Percentiles rank a stretch among this genome's conserved stretches.
phyloP scores from a whole-genome alignment of 2,888 invertebrate species.

The Caenorhabditis doughertyi region DNA sequence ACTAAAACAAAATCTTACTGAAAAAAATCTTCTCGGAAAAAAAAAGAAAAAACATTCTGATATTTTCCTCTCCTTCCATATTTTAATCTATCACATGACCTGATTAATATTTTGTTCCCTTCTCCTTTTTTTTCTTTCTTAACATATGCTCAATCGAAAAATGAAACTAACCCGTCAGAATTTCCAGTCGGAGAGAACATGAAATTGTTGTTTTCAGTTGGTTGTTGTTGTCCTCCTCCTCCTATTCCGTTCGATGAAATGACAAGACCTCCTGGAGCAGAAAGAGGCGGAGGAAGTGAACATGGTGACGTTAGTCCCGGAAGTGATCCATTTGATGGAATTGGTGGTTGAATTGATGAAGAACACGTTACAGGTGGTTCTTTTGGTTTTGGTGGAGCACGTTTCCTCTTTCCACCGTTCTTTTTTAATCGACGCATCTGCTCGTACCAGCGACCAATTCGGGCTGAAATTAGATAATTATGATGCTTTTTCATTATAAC shows the following conservation, averaged over 20 bases:
- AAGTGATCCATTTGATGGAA: conserved; percentile 1
- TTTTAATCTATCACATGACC: conserved; percentile 8
- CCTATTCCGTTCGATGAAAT: neutral
- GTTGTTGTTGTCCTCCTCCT: neutral
- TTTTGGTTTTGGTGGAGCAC: conserved; percentile 62
- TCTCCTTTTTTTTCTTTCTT: no score
- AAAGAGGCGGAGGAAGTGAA: neutral
- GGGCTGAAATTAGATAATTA: conserved; percentile 49
- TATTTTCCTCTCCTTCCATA: neutral
- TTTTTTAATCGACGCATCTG: conserved; percentile 70
- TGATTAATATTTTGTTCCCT: conserved; percentile 3
- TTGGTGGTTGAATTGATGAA: neutral
- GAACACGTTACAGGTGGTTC: conserved; percentile 12
- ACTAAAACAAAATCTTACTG: no score
- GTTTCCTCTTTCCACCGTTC: conserved; percentile 67
- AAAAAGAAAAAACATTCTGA: neutral
- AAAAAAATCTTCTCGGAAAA: neutral
- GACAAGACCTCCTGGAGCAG: neutral
- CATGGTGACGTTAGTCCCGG: conserved; percentile 26
- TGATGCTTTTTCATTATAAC: neutral
- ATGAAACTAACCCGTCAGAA: conserved; percentile 50
- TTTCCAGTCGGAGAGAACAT: conserved; percentile 43
- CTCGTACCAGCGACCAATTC: conserved; percentile 72
- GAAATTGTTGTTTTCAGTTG: conserved; percentile 51
- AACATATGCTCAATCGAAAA: no score